A percentile compares a stretch with the other conserved stretches of the same genome.
These are phyloP conservation scores for Psettodes erumei DNA, from an alignment of 2,113 vertebrate species.

Conservation along the genomic window DNA sequence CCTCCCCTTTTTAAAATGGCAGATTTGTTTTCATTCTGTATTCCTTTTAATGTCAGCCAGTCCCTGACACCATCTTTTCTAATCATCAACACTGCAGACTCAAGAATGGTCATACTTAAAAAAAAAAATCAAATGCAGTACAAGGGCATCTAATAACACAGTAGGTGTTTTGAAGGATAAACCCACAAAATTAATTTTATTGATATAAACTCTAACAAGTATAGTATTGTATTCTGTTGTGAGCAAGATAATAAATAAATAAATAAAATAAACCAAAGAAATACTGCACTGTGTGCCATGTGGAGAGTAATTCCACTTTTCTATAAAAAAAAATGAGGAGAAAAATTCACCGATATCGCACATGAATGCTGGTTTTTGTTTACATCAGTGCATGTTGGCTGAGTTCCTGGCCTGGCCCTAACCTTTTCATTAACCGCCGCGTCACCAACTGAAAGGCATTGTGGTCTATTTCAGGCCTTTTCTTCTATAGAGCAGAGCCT, in stretches of 20 bases:
- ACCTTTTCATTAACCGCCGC: conserved; percentile 56
- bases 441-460: conserved; percentile 53
- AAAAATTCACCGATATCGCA: conserved; percentile 2
- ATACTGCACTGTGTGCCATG: neutral
- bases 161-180: neutral
- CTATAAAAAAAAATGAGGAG: neutral
- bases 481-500: conserved; percentile 52
- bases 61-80: conserved; percentile 7
- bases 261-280: neutral
- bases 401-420: conserved; percentile 28
- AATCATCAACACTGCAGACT: neutral
- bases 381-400: conserved; percentile 5
- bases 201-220: neutral
- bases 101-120: neutral
- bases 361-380: neutral
- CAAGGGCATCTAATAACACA: conserved; percentile 6
- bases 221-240: neutral
- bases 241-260: neutral
- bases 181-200: neutral
- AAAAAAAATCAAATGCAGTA: neutral
- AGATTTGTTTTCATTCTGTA: neutral
- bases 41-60: neutral
- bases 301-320: neutral
- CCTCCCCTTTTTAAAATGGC: neutral
- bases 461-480: conserved; percentile 53